These are phyloP conservation scores for Siniperca undulata DNA, from an alignment of 2,797 vertebrate genomes.

Conservation along the genomic window DNA sequence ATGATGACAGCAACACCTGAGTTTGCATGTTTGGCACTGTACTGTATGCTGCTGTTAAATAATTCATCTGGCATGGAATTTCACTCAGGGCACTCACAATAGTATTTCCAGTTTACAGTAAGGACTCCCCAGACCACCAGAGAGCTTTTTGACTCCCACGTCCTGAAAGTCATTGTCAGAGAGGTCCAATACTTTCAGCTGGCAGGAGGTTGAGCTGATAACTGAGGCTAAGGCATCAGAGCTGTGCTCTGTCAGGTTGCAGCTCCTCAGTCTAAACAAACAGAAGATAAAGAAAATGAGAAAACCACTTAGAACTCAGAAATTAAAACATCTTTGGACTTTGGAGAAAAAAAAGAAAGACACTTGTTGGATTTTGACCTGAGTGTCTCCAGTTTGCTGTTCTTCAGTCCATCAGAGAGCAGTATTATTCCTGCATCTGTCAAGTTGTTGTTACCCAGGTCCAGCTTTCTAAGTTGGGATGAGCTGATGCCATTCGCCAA, in stretches of 20 bases:
- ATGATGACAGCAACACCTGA: not conserved
- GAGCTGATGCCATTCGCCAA: conserved; percentile 53
- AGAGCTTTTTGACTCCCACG: conserved; percentile 57
- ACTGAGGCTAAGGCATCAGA: conserved; percentile 38
- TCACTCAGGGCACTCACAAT: conserved; percentile 53
- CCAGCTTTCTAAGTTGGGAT: conserved; percentile 64
- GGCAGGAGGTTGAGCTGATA: conserved; percentile 60
- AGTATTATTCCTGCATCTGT: conserved; percentile 62
- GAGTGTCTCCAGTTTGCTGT: conserved; percentile 65
- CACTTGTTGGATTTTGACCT: conserved; percentile 45
- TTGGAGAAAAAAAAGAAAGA: not conserved
- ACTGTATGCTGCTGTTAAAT: conserved; percentile 20
- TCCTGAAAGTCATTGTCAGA: conserved; percentile 76
- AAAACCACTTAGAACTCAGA: not conserved
- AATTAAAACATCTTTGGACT: not conserved
- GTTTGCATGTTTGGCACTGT: conserved; percentile 18
- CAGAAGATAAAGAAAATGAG: not conserved
- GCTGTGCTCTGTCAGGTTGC: conserved; percentile 67
- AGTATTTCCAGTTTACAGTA: conserved; percentile 74
- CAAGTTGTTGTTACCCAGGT: conserved; percentile 76
- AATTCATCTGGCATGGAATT: conserved; percentile 16
- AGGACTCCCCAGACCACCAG: conserved; percentile 55
- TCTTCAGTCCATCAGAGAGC: conserved; percentile 61
- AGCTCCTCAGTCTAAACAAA: conserved; percentile 68
- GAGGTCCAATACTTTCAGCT: conserved; percentile 71